Percentiles rank a stretch among this genome's conserved stretches.
These are phyloP conservation scores for Calameuta pallipes DNA, from an alignment of 2,888 invertebrate genomes.

Conservation along the genomic window DNA sequence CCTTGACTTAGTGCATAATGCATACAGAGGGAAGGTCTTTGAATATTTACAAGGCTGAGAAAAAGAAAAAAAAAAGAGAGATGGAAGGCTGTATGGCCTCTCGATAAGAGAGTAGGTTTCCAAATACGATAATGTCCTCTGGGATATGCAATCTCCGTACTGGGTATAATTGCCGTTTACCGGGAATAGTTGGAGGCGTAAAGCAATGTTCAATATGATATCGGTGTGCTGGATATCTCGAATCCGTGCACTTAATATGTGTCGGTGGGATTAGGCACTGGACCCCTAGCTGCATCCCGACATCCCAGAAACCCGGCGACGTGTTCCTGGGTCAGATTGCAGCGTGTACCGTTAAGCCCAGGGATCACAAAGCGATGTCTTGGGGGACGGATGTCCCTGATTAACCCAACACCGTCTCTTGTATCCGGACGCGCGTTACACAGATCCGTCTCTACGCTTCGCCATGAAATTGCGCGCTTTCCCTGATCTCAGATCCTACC, in stretches of 20 bases:
- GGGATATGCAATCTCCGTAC: background rate
- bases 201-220: constrained; percentile 2
- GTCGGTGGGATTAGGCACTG: constrained; percentile 55
- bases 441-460: constrained; percentile 6
- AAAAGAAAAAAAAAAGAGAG: background rate
- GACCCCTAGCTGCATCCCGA: constrained; percentile 12
- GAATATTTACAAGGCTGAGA: background rate
- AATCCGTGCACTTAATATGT: constrained; percentile 60
- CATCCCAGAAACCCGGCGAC: constrained; percentile 28
- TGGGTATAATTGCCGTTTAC: background rate
- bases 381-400: constrained; percentile 58
- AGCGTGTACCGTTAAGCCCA: constrained; percentile 50
- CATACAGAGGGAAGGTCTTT: background rate
- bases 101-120: background rate
- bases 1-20: background rate
- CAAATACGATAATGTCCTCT: background rate
- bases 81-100: background rate
- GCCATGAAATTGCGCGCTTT: constrained; percentile 6
- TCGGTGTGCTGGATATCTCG: constrained; percentile 41
- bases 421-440: constrained; percentile 33
- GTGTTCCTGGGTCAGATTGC: constrained; percentile 52
- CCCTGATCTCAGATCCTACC: constrained; percentile 7
- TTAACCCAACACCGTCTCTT: constrained; percentile 38
- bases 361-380: constrained; percentile 60
- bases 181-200: background rate